Evolutionary conservation across 2,888 invertebrate genomes (phyloP).

Genomic region (Cryptus viduatorius): DNA sequence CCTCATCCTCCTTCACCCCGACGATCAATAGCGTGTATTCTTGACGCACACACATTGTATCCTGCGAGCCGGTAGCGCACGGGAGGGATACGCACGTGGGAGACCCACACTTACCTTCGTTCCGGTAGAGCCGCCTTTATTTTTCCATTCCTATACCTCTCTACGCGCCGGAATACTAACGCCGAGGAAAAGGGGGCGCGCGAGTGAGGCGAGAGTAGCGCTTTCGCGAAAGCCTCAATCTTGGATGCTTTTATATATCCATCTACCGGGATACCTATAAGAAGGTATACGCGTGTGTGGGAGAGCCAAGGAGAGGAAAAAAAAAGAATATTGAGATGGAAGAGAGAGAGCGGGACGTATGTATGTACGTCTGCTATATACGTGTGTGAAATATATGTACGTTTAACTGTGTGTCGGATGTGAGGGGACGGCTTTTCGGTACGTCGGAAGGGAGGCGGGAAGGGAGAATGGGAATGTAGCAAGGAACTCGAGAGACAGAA

Average conservation of each 20-base stretch:
- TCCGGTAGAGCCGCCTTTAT: slow-evolving; percentile 41
- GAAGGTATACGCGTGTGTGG: slow-evolving; percentile 58
- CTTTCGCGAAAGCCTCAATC: slow-evolving; percentile 77
- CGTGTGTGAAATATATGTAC: slow-evolving; percentile 28
- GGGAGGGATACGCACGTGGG: slow-evolving; percentile 56
- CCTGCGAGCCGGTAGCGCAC: slow-evolving; percentile 65
- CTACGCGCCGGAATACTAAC: slow-evolving; percentile 58
- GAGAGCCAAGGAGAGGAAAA: slow-evolving; percentile 53
- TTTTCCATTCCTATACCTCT: slow-evolving; percentile 36
- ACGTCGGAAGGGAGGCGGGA: slow-evolving; percentile 60
- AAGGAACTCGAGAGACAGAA: slow-evolving; percentile 62
- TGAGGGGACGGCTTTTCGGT: slow-evolving; percentile 61
- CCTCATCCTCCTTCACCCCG: slow-evolving; percentile 54
- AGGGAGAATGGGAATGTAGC: slow-evolving; percentile 64
- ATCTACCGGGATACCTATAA: slow-evolving; percentile 65
- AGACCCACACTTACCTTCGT: slow-evolving; percentile 53
- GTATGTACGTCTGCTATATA: not conserved
- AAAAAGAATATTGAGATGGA: slow-evolving; percentile 58
- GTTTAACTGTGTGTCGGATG: slow-evolving; percentile 45
- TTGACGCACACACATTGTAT: slow-evolving; percentile 83
- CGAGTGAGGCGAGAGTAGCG: slow-evolving; percentile 70
- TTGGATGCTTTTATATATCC: slow-evolving; percentile 73
- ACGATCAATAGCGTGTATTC: slow-evolving; percentile 83
- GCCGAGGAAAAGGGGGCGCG: slow-evolving; percentile 60
- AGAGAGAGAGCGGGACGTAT: slow-evolving; percentile 47